phyloP scores from a whole-genome alignment of 2,797 vertebrate species.

The Crenichthys baileyi region DNA sequence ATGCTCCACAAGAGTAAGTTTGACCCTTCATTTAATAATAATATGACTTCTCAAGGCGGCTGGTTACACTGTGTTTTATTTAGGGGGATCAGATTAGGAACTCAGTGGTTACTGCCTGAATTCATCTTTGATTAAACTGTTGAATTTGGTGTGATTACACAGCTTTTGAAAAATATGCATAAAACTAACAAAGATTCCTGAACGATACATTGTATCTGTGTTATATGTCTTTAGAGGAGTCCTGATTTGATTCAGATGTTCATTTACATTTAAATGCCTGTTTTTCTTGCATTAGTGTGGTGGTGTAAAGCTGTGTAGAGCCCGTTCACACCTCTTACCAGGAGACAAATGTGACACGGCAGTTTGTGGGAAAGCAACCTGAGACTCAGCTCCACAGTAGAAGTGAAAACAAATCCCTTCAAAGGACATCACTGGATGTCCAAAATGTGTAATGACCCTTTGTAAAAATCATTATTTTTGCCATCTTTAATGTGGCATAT shows the following conservation, averaged over 20 bases:
- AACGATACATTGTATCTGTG: not conserved
- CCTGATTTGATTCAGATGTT: conserved; percentile 2
- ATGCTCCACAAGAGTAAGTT: not conserved
- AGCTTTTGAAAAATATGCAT: no score
- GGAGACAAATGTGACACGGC: conserved; percentile 78
- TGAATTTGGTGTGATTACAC: no score
- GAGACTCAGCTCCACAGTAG: conserved; percentile 52
- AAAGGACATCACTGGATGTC: not conserved
- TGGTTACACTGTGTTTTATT: not conserved
- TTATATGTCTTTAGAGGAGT: not conserved
- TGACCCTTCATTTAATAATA: not conserved
- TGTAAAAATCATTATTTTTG: not conserved
- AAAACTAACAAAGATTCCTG: not conserved
- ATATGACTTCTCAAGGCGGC: not conserved
- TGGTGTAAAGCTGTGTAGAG: conserved; percentile 28
- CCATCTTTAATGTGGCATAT: not conserved
- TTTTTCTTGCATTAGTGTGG: conserved; percentile 41
- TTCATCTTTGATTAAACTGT: not conserved
- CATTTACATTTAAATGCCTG: conserved; percentile 11
- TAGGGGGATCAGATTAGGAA: not conserved
- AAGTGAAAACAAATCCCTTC: conserved; percentile 1
- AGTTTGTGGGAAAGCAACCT: conserved; percentile 77
- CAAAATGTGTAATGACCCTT: no score
- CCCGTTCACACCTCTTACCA: conserved; percentile 57
- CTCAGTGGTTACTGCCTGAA: no score